Evolutionary conservation across 92 coral and sea anemone genomes (phyloP), one percentile per base, ranked within the genome.

Genomic region (Metridium senile): DNA sequence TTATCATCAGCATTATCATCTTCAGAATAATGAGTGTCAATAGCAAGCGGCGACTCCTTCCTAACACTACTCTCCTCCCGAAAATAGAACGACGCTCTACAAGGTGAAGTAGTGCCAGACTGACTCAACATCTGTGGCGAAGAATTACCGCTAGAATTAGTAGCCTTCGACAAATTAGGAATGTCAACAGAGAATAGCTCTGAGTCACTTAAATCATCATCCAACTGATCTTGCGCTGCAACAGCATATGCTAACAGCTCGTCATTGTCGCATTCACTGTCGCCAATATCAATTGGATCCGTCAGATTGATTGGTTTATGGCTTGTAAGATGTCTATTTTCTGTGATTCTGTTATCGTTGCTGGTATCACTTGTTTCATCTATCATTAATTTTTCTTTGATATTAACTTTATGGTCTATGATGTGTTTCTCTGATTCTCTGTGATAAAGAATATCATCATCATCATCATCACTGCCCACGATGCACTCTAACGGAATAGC

Each of bases 201-300:
- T n/a, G 89, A 89, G 52, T 93, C 98, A 77, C 97, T 93, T 28
- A 13, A 13, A 13, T 93, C 98, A 20, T 93, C 98, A 33, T 81
- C 82, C 89, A 85, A 77, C 0, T 89, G 89, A 34, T 45, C 71
- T 3, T 53, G 80, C 70, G 98, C 97, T 2, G 92, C 91, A 46
- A 81, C 78, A 11, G 98, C 98, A 74, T 74, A 86, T 26, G 91
- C 98, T 59, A 86, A 27, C 30, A 93, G 70, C 13, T 86, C 91
- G 47, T 86, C 86, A 77, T 91, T 84, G 51, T 82, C 81, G 62
- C 80, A n/a, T 29, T 75, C 94, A 61, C 83, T 78, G 30, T 20
- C 54, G 3, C 70, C 27, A 32, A 67, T 46, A 45, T 64, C 52
- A 31, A 75, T 20, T 0, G 46, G 28, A 27, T 30, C 29, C 59